Evolutionary conservation across 2,888 invertebrate genomes (phyloP), one percentile per base, ranked within the genome.

Genomic region (Pandemis corylana): DNA sequence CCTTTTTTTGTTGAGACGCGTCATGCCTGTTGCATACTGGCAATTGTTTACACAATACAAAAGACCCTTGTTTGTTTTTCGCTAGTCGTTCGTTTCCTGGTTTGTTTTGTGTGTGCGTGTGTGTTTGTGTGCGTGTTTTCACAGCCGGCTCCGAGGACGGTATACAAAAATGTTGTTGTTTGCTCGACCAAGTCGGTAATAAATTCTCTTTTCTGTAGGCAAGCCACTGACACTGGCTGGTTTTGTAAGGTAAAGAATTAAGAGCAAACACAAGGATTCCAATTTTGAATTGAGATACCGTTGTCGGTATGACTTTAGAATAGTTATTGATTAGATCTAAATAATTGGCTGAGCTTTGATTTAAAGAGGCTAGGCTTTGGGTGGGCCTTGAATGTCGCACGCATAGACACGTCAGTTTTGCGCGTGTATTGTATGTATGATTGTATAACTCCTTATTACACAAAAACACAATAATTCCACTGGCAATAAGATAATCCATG

Each of bases 31-130:
- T 93, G 94, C 94, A 91, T 92, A 90, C 91, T 86, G 89, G 85
- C 90, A 87, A 93, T 94, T 94, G 94, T 94, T 94, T 94, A 94
- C 93, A 91, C 92, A 94, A 92, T 86, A 93, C 93, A 94, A 94
- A 93, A 94, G 94, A 92, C 94, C 94, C 94, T 89, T 94, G 94
- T 94, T 94, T 94, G 94, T 93, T 94, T 94, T 94, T 93, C 93
- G 93, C 94, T 94, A 94, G 94, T 51, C 56, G 56, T 56, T 94
- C 94, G 93, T 94, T 94, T 94, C 94, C 94, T 94, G 94, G 94
- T 94, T 93, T 93, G 91, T 94, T 94, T 93, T 93, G 93, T 93
- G 90, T 93, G 92, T 88, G 86, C 81, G 83, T 82, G 78, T 82
- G 81, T 81, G 80, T 79, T 75, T 81, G 82, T 83, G 86, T 86